These are phyloP conservation scores for Cephalopterus ornatus DNA, from an alignment of 2,113 vertebrate species.

Conservation along the genomic window DNA sequence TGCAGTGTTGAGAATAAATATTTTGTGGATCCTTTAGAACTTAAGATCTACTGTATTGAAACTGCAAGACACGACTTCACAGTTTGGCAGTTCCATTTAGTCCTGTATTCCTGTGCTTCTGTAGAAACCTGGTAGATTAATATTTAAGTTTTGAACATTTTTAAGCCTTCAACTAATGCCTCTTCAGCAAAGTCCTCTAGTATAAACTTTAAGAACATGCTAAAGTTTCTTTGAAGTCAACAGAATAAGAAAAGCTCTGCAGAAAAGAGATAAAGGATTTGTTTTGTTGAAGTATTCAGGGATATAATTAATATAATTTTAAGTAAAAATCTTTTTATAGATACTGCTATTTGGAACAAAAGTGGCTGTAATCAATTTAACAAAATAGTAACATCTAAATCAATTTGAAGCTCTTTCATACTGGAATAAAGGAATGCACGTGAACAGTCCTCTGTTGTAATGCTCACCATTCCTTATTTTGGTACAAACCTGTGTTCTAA, in stretches of 20 bases:
- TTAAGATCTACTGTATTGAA: not conserved
- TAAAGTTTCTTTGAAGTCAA: not conserved
- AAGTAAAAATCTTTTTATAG: not conserved
- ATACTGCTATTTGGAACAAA: not conserved
- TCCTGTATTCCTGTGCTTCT: not conserved
- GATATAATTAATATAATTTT: not conserved
- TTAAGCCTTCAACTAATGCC: not conserved
- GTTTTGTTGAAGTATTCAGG: not conserved
- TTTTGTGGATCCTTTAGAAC: not conserved
- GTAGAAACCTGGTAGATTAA: not conserved
- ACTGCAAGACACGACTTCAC: not conserved
- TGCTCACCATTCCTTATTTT: not conserved
- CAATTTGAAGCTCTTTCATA: not conserved
- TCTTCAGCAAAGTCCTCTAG: not conserved
- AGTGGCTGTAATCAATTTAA: not conserved
- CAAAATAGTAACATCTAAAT: not conserved
- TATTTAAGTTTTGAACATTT: not conserved
- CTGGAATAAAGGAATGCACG: not conserved
- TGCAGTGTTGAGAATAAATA: not conserved
- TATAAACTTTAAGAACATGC: not conserved
- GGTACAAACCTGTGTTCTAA: not conserved
- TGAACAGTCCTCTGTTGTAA: not conserved
- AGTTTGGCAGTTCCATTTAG: not conserved
- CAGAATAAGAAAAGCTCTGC: not conserved
- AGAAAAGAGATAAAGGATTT: not conserved